A percentile compares a stretch with the other conserved stretches of the same genome.
phyloP scores from a whole-genome alignment of 2,888 invertebrate genomes.

The Archaeoteleia sp. region DNA sequence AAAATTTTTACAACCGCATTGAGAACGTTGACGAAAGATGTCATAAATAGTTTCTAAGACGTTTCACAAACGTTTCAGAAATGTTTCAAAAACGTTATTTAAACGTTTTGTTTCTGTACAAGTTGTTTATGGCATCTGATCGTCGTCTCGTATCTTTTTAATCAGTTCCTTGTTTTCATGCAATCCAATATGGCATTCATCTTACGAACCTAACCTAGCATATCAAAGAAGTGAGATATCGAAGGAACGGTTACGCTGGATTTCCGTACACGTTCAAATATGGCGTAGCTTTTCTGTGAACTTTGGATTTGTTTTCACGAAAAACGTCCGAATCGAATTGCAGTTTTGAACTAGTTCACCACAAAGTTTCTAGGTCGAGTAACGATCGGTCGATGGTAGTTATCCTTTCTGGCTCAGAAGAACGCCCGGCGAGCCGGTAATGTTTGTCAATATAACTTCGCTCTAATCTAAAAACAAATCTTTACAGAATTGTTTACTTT shows the following conservation, averaged over 20 bases:
- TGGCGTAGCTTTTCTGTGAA: constrained; percentile 36
- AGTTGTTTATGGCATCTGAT: no score
- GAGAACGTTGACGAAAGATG: no score
- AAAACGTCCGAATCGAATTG: constrained; percentile 56
- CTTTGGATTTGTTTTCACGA: constrained; percentile 55
- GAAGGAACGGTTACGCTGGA: constrained; percentile 33
- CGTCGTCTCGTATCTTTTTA: no score
- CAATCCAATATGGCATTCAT: constrained; percentile 11
- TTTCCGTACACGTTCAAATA: constrained; percentile 46
- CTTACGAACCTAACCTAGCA: constrained; percentile 23
- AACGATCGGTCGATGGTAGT: constrained; percentile 54
- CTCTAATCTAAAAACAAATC: constrained; percentile 16
- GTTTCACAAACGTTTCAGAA: no score
- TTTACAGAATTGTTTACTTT: constrained; percentile 27
- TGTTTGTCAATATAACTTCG: constrained; percentile 37
- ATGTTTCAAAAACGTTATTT: no score
- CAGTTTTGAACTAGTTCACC: constrained; percentile 61
- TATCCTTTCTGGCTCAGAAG: constrained; percentile 26
- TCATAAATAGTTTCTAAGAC: no score
- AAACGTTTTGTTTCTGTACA: no score
- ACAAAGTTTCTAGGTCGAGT: constrained; percentile 58
- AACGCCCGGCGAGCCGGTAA: constrained; percentile 17
- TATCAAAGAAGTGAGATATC: constrained; percentile 33
- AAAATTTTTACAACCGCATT: no score
- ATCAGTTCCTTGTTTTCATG: constrained; percentile 19